Evolutionary conservation across 2,888 invertebrate species (phyloP).

Genomic region (Drosophila nr. perissopoda): DNA sequence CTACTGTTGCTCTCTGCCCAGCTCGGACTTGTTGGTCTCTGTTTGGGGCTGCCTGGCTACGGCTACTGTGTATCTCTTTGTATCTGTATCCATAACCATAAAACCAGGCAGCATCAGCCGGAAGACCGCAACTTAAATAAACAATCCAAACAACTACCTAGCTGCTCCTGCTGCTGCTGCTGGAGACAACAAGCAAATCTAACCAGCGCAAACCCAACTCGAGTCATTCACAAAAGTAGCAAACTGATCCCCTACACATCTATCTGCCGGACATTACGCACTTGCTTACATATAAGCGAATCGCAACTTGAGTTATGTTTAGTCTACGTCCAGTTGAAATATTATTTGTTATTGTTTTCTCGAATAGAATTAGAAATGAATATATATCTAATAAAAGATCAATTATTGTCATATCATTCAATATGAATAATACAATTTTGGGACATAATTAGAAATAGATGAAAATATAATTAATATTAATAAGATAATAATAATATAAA

Average conservation of each 20-base stretch:
- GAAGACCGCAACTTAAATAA: slow-evolving; percentile 71
- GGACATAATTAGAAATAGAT: background rate
- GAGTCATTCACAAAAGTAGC: slow-evolving; percentile 70
- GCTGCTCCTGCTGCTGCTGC: slow-evolving; percentile 10
- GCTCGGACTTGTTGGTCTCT: slow-evolving; percentile 25
- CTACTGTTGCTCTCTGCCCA: slow-evolving; percentile 80
- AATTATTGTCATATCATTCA: background rate
- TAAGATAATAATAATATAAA: background rate
- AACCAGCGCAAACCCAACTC: slow-evolving; percentile 19
- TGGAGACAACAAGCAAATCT: slow-evolving; percentile 20
- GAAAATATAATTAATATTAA: background rate
- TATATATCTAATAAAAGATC: background rate
- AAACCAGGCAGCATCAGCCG: slow-evolving; percentile 64
- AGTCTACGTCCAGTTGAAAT: background rate
- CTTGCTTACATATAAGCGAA: background rate
- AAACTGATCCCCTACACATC: slow-evolving; percentile 49
- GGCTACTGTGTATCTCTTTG: slow-evolving; percentile 57
- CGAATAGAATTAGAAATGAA: background rate
- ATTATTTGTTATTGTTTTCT: background rate
- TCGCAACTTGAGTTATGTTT: background rate
- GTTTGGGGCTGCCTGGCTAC: slow-evolving; percentile 29
- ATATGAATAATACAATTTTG: background rate
- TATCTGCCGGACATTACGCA: background rate
- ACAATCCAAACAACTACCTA: slow-evolving; percentile 58
- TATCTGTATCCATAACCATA: slow-evolving; percentile 74